phyloP scores from a whole-genome alignment of 2,797 vertebrate species.

The Galago senegalensis region DNA sequence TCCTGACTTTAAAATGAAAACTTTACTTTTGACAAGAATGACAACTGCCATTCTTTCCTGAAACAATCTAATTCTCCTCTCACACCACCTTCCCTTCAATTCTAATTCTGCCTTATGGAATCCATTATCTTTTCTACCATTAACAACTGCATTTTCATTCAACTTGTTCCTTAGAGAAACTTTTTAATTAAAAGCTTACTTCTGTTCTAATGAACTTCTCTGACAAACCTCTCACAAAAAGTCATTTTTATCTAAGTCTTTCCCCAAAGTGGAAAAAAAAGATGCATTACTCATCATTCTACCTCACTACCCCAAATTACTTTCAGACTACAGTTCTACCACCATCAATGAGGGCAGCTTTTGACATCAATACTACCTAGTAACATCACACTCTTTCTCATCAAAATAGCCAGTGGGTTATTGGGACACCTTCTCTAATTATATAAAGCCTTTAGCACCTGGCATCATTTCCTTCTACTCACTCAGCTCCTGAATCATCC shows the following conservation, averaged over 20 bases:
- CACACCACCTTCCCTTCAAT: background rate
- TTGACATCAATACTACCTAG: background rate
- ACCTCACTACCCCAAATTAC: background rate
- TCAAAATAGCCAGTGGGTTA: background rate
- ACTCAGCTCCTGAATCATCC: background rate
- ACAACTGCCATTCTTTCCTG: background rate
- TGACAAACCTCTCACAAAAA: background rate
- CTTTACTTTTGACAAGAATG: constrained; percentile 40
- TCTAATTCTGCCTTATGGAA: constrained; percentile 20
- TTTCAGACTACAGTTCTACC: background rate
- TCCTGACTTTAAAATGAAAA: constrained; percentile 13
- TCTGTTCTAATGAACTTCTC: constrained; percentile 1
- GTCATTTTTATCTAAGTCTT: constrained; percentile 45
- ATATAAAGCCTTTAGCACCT: background rate
- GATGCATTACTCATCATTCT: background rate
- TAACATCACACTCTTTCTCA: background rate
- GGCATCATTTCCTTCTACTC: background rate
- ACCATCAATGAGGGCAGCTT: background rate
- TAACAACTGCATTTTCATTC: constrained; percentile 7
- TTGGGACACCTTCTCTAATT: background rate
- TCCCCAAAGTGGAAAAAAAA: background rate
- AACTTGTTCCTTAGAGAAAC: constrained; percentile 1
- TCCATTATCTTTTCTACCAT: constrained; percentile 28
- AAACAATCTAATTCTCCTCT: constrained; percentile 11
- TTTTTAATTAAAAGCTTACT: constrained; percentile 31